Evolutionary conservation across 92 coral and sea anemone genomes (phyloP), one percentile per base, ranked within the genome.

Genomic region (Pocillopora grandis): DNA sequence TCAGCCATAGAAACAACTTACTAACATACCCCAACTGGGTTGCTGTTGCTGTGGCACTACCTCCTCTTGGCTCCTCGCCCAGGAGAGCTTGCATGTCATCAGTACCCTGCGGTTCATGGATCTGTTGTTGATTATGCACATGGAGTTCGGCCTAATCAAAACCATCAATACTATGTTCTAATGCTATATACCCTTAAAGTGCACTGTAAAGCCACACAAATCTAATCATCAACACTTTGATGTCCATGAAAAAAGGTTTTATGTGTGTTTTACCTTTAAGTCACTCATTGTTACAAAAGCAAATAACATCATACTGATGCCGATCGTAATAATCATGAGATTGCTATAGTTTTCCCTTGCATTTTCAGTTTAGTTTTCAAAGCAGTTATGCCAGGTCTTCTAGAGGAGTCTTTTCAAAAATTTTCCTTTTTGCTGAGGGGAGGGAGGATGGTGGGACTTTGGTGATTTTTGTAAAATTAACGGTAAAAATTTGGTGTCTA

Each of bases 71-170:
- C 36, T 96, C 99, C 67, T 96, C 98, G 49, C 97, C 96, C 37
- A 96, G 80, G 33, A 96, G 83, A 2, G 88, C 89, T 37, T 90
- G 95, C 76, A 91, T 87, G 70, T 96, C 98, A 90, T 96, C 98
- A 21, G 85, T 81, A 36, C 92, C 89, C 74, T 90, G 91, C 33
- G 93, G 97, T 87, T 96, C 98, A 79, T 91, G 92, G 78, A 93
- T 93, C 97, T 93, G 97, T 93, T 96, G 98, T 90, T 91, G 98
- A 84, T 90, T 84, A 94, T 96, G 95, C 81, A 94, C 95, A 92
- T 90, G 96, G 75, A 90, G 98, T 96, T 96, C 98, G 93, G 99
- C 98, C 98, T 96, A 81, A 77, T 82, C 85, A 88, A 93, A 90
- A 75, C 31, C 80, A 83, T 64, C 86, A 83, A 83, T 19, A 83